Evolutionary conservation across 2,888 invertebrate species (phyloP), one percentile per base, ranked within the genome.

Genomic region (Palloptera scutellata): DNA sequence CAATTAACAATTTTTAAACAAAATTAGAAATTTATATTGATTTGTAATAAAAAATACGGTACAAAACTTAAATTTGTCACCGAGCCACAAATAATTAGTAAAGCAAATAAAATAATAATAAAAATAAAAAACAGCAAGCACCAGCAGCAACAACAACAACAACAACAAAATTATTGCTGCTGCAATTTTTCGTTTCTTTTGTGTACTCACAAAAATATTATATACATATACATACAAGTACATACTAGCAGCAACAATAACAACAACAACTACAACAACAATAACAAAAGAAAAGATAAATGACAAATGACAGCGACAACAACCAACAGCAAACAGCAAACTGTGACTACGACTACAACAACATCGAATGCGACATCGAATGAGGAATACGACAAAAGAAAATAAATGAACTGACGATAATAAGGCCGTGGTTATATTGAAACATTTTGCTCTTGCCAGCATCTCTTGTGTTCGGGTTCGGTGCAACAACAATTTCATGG

Each of bases 201-300:
- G 2, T 30, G 30, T 30, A 30, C 6, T 6, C 2, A 30, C 30
- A 30, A 30, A 30, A 53, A 15, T 17, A 53, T n/a, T n/a, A n/a
- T n/a, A n/a, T n/a, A n/a, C n/a, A n/a, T n/a, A n/a, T n/a, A n/a
- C n/a, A n/a, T n/a, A n/a, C n/a, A n/a, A n/a, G n/a, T n/a, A n/a
- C n/a, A n/a, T 13, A 53, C n/a, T 17, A 53, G 12, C n/a, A 9
- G 19, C 19, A 54, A 54, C 11, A 54, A 43, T 58, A 58, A 45
- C 11, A 48, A 8, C 5, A 30, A 41, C 1, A 61, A 51, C n/a
- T 51, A 61, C 61, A 52, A 51, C 40, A 61, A 52, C 52, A 61
- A 61, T n/a, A 61, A 52, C n/a, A n/a, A 40, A 62, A 62, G n/a
- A 52, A 61, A 52, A 52, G 43, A 51, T 13, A 51, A 20, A 54